Conservation (phyloP, 2,113 vertebrate species). For the Phrynosoma platyrhinos region DNA sequence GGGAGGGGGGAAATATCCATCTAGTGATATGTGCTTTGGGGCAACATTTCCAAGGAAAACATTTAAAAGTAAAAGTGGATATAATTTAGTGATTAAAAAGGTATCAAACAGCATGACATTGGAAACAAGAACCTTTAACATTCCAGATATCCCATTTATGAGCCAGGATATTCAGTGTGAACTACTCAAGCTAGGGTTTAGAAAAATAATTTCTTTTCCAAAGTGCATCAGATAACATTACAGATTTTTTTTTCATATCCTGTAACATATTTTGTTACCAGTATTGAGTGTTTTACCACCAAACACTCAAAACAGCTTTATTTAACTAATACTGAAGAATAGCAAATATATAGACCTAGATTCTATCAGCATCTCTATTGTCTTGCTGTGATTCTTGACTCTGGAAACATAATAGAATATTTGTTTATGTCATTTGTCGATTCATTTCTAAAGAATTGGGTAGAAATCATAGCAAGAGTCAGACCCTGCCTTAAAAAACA, state of each 20-base stretch:
- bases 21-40: conserved; percentile 6
- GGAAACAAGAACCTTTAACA: not conserved
- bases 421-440: not conserved
- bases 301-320: conserved; percentile 1
- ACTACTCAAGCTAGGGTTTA: not conserved
- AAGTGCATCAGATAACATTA: conserved; percentile 23
- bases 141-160: too few relatives aligned
- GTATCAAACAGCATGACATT: conserved; percentile 6
- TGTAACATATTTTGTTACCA: conserved; percentile 26
- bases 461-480: not conserved
- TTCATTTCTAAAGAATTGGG: not conserved
- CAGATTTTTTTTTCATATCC: conserved; percentile 38
- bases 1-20: conserved; percentile 14
- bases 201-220: not conserved
- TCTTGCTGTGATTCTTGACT: not conserved
- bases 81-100: conserved; percentile 14
- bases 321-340: conserved; percentile 14
- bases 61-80: conserved; percentile 15
- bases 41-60: conserved; percentile 5
- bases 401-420: conserved; percentile 25
- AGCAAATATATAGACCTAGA: not conserved
- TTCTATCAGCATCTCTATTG: not conserved
- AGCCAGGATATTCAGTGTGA: not conserved
- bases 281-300: conserved; percentile 14
- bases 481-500: not conserved